Base-by-base conservation (phyloP, 64 coral and sea anemone species). In the Actinia tenebrosa region DNA sequence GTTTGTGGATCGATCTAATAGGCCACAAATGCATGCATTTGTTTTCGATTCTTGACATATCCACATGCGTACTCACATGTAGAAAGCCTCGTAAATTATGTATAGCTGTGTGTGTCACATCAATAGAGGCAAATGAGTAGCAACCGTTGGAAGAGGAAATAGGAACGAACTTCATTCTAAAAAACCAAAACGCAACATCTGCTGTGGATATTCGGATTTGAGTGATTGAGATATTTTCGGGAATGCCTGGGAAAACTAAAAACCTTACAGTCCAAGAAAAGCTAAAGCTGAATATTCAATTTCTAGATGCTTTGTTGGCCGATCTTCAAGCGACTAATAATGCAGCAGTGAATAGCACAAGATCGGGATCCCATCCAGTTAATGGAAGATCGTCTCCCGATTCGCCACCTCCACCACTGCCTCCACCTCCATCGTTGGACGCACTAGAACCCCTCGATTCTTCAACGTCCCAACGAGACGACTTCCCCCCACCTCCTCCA, bases 271-370 rank as follows among this genome's bases (percentile, higher is more conserved):
- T 97, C 62, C 91, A 97, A 88, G 94, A 97, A 45, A 99, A 99
- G 91, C 89, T 99, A 60, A 99, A 95, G 47, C 82, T 89, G 82
- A 99, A 99, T 83, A 99, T 99, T 95, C 89, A 99, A 92, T 99
- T 99, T 95, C 85, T 99, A 99, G 97, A 99, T 92, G 97, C 97
- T 26, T 61, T 99, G 71, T 72, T 99, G 30, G 97, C 97, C 23
- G 97, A 99, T 84, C 83, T 99, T 61, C 97, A 99, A 91, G 94
- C 93, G 25, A 99, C 91, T 5, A 95, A 90, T 87, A 88, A 93
- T 14, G 89, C 90, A 19, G 83, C 91, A 7, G 83, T 87, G 15
- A 84, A 89, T 2, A 19, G 87, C 16, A 86, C 89, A 14, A 59
- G 62, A n/a, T 83, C 91, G 56, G 3, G 23, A 83, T 66, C 72